A percentile compares a stretch with the other conserved stretches of the same genome.
These are phyloP conservation scores for Dendrolimus houi DNA, from an alignment of 2,888 invertebrate species.

Conservation along the genomic window DNA sequence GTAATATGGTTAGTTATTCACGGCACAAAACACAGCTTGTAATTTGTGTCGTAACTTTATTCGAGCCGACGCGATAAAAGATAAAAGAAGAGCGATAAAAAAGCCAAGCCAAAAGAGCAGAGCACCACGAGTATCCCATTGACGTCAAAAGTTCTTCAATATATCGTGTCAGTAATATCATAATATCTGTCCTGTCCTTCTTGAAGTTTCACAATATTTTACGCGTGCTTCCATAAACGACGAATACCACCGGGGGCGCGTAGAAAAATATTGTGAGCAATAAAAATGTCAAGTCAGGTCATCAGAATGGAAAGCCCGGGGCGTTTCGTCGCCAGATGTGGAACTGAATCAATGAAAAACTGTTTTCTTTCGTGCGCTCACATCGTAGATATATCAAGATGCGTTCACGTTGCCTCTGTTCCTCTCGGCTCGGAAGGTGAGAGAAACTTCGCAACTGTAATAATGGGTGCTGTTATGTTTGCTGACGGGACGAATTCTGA, in stretches of 20 bases:
- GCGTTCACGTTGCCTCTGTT: constrained; percentile 1
- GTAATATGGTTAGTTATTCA: no score
- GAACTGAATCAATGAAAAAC: constrained; percentile 74
- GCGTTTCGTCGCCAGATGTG: constrained; percentile 74
- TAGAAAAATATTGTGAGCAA: constrained; percentile 66
- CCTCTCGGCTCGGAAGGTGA: constrained; percentile 17
- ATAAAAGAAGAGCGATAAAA: constrained; percentile 35
- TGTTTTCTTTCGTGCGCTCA: constrained; percentile 66
- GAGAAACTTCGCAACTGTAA: constrained; percentile 29
- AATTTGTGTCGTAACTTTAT: constrained; percentile 15
- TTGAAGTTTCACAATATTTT: constrained; percentile 67
- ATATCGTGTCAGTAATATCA: constrained; percentile 53
- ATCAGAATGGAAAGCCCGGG: constrained; percentile 71
- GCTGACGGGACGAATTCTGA: constrained; percentile 54
- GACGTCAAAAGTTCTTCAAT: constrained; percentile 49
- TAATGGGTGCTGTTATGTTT: constrained; percentile 52
- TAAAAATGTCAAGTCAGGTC: constrained; percentile 77
- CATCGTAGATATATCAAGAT: constrained; percentile 58
- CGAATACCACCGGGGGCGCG: constrained; percentile 62
- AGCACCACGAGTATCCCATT: constrained; percentile 22
- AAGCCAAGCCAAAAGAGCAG: constrained; percentile 16
- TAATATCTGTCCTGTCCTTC: constrained; percentile 56
- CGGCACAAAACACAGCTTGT: background rate
- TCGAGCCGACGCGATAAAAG: constrained; percentile 23
- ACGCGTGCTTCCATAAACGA: constrained; percentile 49